A percentile compares a stretch with the other conserved stretches of the same genome.
These are phyloP conservation scores for Athrips mouffetella DNA, from an alignment of 2,888 invertebrate species.

Conservation along the genomic window DNA sequence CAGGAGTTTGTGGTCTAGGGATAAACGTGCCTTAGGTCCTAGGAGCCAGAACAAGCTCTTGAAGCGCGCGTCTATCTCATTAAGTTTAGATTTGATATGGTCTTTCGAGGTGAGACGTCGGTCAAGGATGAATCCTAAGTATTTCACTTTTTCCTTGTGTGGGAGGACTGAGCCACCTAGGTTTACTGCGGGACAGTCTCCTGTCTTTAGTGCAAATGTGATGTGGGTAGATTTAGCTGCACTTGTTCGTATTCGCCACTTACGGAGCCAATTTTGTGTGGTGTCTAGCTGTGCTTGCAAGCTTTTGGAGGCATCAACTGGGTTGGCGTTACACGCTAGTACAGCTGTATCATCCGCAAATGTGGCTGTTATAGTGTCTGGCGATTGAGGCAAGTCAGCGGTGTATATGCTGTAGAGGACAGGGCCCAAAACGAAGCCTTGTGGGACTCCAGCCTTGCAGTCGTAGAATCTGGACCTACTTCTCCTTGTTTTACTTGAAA, in stretches of 20 bases:
- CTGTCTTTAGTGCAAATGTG: conserved; percentile 6
- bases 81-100: not conserved
- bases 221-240: conserved; percentile 18
- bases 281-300: conserved; percentile 15
- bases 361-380: conserved; percentile 13
- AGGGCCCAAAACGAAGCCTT: conserved; percentile 20
- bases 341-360: conserved; percentile 23
- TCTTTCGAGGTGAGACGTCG: not conserved
- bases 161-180: not conserved
- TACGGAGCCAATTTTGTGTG: conserved; percentile 17
- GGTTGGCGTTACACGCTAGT: conserved; percentile 9
- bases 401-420: conserved; percentile 18
- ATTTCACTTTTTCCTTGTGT: not conserved
- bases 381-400: conserved; percentile 12
- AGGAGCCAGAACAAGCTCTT: not conserved
- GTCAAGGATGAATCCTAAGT: not conserved
- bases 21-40: not conserved
- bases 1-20: not conserved
- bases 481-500: not conserved
- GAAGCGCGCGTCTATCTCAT: not conserved
- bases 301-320: conserved; percentile 4
- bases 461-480: not conserved
- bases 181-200: not conserved
- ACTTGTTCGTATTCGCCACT: conserved; percentile 20
- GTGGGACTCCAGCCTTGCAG: conserved; percentile 19